Percentiles rank a stretch among this genome's conserved stretches.
phyloP scores from a whole-genome alignment of 1,140 invertebrate genomes.

The Pygmarrhopalites habei region DNA sequence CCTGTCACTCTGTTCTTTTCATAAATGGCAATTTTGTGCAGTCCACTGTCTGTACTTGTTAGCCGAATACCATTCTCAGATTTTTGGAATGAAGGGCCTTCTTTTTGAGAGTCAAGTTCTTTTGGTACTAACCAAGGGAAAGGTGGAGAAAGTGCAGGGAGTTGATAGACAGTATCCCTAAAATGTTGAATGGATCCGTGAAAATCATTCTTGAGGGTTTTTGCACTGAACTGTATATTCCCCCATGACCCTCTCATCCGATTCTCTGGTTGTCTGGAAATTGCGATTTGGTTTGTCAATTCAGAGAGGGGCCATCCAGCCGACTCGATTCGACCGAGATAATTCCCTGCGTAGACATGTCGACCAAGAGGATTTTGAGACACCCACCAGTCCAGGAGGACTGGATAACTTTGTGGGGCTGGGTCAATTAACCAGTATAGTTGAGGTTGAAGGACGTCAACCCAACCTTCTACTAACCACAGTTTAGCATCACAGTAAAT shows the following conservation, averaged over 20 bases:
- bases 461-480: constrained; percentile 28
- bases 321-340: constrained; percentile 16
- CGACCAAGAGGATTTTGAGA: constrained; percentile 18
- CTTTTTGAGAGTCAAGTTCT: background rate
- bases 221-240: constrained; percentile 32
- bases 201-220: constrained; percentile 14
- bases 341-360: constrained; percentile 24
- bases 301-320: constrained; percentile 27
- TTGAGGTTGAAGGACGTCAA: constrained; percentile 25
- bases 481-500: constrained; percentile 29
- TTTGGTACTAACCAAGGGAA: constrained; percentile 23
- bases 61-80: background rate
- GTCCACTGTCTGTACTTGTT: background rate
- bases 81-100: background rate
- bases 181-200: constrained; percentile 13
- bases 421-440: constrained; percentile 33
- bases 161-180: constrained; percentile 9
- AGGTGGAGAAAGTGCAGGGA: constrained; percentile 18
- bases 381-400: constrained; percentile 35
- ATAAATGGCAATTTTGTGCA: background rate
- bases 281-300: constrained; percentile 20
- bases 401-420: constrained; percentile 29
- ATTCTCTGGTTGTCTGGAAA: constrained; percentile 15
- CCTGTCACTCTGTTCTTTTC: background rate
- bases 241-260: constrained; percentile 23